phyloP scores from a whole-genome alignment of 1,140 invertebrate genomes.

The Notospermus geniculatus region DNA sequence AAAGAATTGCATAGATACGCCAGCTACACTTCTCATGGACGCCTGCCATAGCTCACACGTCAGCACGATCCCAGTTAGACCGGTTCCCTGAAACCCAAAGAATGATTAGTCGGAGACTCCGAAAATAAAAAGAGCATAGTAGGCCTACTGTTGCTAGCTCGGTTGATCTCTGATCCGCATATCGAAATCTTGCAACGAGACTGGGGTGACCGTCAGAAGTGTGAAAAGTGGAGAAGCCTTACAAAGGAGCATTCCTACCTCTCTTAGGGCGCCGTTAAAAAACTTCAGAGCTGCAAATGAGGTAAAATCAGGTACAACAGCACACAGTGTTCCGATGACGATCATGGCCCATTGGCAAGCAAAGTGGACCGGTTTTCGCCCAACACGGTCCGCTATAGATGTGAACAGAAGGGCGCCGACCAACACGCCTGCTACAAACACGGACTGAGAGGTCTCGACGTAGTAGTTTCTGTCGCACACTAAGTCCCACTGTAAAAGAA shows the following conservation, averaged over 20 bases:
- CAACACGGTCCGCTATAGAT: constrained; percentile 70
- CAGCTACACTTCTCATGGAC: constrained; percentile 26
- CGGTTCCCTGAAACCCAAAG: background rate
- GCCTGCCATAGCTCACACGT: constrained; percentile 10
- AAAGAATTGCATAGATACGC: constrained; percentile 31
- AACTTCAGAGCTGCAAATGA: constrained; percentile 4
- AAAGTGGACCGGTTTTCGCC: constrained; percentile 14
- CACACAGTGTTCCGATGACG: background rate
- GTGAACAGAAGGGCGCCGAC: constrained; percentile 75
- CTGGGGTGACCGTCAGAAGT: no score
- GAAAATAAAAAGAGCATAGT: no score
- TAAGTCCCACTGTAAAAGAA: constrained; percentile 66
- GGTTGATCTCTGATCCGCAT: no score
- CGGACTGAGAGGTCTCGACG: constrained; percentile 67
- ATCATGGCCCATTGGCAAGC: constrained; percentile 9
- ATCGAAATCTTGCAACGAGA: no score
- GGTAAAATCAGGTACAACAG: background rate
- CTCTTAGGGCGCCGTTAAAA: constrained; percentile 3
- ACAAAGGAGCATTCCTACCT: constrained; percentile 1
- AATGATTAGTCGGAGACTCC: no score
- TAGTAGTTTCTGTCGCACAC: constrained; percentile 71
- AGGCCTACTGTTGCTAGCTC: no score
- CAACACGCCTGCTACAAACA: constrained; percentile 78
- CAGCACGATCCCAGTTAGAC: constrained; percentile 4
- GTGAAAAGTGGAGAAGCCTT: no score